A percentile compares a stretch with the other conserved stretches of the same genome.
Conservation (phyloP, 1,140 invertebrate species). For the Lepidurus couesii region DNA sequence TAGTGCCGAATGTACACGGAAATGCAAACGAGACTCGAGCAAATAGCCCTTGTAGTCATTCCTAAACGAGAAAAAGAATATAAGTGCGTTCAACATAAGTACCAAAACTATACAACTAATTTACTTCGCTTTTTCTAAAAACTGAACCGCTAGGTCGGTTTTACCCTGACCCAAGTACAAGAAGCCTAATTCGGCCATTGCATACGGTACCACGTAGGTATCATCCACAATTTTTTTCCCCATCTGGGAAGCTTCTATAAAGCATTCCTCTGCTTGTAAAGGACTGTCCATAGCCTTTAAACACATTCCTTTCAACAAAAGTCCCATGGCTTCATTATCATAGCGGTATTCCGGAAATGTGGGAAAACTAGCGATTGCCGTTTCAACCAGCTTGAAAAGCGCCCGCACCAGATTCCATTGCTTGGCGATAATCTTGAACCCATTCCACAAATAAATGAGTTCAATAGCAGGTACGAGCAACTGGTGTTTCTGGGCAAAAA, state of each 20-base stretch:
- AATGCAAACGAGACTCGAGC: slow-evolving; percentile 84
- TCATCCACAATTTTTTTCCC: slow-evolving; percentile 78
- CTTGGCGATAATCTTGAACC: slow-evolving; percentile 76
- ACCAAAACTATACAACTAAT: slow-evolving; percentile 36
- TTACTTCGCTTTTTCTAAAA: slow-evolving; percentile 79
- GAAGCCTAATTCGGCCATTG: slow-evolving; percentile 76
- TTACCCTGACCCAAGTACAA: slow-evolving; percentile 64
- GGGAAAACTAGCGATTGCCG: slow-evolving; percentile 46
- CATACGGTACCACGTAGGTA: slow-evolving; percentile 77
- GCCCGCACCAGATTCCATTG: slow-evolving; percentile 59
- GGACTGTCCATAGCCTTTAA: slow-evolving; percentile 64
- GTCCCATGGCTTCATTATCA: slow-evolving; percentile 71
- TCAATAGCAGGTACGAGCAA: slow-evolving; percentile 78
- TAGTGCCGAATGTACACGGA: slow-evolving; percentile 77
- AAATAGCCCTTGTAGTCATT: slow-evolving; percentile 84
- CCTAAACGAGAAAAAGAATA: slow-evolving; percentile 51
- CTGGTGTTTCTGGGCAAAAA: slow-evolving; percentile 62
- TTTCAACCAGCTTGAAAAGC: slow-evolving; percentile 67
- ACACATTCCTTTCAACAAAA: slow-evolving; percentile 77
- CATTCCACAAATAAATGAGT: slow-evolving; percentile 89
- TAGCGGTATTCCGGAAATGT: slow-evolving; percentile 49
- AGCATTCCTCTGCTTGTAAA: slow-evolving; percentile 67
- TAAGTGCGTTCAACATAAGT: slow-evolving; percentile 22
- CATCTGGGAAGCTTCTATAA: slow-evolving; percentile 59
- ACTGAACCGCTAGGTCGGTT: slow-evolving; percentile 58